Evolutionary conservation across 1,140 invertebrate genomes (phyloP).

Genomic region (Neomicropteryx cornuta): DNA sequence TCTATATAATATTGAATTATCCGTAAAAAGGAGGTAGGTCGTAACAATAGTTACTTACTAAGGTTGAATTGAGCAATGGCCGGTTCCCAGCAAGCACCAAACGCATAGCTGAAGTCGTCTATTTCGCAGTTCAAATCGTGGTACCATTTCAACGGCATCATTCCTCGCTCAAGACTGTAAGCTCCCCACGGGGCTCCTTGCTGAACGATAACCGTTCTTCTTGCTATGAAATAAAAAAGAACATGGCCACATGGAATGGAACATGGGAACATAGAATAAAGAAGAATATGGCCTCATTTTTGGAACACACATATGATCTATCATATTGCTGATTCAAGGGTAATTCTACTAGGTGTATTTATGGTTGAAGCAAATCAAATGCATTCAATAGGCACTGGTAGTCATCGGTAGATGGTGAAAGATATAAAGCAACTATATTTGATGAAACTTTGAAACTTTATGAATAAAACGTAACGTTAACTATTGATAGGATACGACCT

Average conservation of each 20-base stretch:
- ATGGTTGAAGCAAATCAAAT: neutral
- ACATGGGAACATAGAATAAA: no score
- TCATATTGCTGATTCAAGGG: no score
- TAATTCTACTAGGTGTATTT: neutral
- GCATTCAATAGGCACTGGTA: neutral
- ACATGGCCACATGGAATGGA: neutral
- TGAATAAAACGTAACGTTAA: no score
- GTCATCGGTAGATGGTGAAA: no score
- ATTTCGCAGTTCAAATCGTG: slow-evolving; percentile 96
- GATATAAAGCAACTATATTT: no score
- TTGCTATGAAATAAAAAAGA: slow-evolving; percentile 39
- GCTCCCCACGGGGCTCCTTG: slow-evolving; percentile 67
- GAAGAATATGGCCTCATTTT: slow-evolving; percentile 4
- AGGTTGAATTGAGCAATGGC: slow-evolving; percentile 92
- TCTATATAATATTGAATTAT: slow-evolving; percentile 5
- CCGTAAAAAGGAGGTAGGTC: no score
- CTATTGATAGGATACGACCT: no score
- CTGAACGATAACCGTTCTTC: slow-evolving; percentile 57
- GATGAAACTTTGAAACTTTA: no score
- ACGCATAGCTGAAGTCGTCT: slow-evolving; percentile 79
- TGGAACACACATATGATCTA: slow-evolving; percentile 2
- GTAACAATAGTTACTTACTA: slow-evolving; percentile 51
- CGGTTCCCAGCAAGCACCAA: slow-evolving; percentile 98
- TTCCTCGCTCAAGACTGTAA: slow-evolving; percentile 65
- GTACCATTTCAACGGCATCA: slow-evolving; percentile 94